A percentile compares a stretch with the other conserved stretches of the same genome.
These are phyloP conservation scores for Tinea semifulvella DNA, from an alignment of 2,888 invertebrate species.

Conservation along the genomic window DNA sequence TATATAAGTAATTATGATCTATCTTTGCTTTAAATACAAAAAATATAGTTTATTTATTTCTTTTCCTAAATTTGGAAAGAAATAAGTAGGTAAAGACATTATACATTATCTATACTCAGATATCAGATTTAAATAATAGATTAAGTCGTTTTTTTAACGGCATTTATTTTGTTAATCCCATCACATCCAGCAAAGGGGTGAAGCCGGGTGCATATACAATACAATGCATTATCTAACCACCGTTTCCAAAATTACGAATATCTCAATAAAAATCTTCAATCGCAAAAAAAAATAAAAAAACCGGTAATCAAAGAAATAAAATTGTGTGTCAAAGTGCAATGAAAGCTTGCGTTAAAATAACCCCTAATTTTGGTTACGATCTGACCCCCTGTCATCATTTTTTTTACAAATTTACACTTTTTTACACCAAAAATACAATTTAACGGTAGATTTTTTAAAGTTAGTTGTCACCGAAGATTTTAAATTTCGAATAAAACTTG, in stretches of 20 bases:
- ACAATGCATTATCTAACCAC: constrained; percentile 34
- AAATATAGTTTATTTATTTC: too few relatives aligned
- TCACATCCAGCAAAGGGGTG: background rate
- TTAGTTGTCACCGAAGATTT: constrained; percentile 56
- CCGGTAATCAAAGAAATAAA: constrained; percentile 52
- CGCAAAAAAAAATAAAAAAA: constrained; percentile 32
- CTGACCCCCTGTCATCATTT: constrained; percentile 63
- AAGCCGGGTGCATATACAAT: constrained; percentile 1
- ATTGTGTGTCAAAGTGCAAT: constrained; percentile 61
- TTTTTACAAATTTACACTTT: constrained; percentile 53
- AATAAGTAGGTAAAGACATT: too few relatives aligned
- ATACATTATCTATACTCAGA: too few relatives aligned
- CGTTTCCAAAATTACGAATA: constrained; percentile 47
- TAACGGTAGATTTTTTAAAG: constrained; percentile 47
- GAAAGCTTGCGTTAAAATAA: constrained; percentile 54
- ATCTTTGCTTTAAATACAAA: too few relatives aligned
- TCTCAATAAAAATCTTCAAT: constrained; percentile 50
- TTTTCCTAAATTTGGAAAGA: too few relatives aligned
- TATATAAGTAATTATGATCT: too few relatives aligned
- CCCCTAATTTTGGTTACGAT: constrained; percentile 59
- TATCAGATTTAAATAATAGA: background rate
- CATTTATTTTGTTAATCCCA: background rate
- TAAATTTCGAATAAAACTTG: constrained; percentile 60
- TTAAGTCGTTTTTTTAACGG: background rate
- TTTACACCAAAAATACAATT: constrained; percentile 44